Evolutionary conservation across 1,140 invertebrate species (phyloP), one percentile per base, ranked within the genome.

Genomic region (Platyscapa corneri): DNA sequence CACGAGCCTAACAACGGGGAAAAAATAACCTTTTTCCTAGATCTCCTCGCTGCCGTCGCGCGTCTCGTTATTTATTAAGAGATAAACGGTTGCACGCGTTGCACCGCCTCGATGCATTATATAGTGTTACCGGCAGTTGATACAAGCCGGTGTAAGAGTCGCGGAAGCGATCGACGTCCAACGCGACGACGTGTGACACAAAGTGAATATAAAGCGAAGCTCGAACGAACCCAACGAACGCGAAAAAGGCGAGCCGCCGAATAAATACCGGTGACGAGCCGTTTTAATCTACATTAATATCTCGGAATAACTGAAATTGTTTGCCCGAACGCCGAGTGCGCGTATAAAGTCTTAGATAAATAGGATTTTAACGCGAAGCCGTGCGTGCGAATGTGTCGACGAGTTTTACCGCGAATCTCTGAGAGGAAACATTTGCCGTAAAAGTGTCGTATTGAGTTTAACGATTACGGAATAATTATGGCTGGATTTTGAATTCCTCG

Each of bases 11-110:
- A n/a, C n/a, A n/a, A n/a, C n/a, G n/a, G n/a, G n/a, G n/a, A n/a
- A n/a, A n/a, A n/a, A n/a, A n/a, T n/a, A n/a, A n/a, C n/a, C n/a
- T n/a, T n/a, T n/a, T n/a, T n/a, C n/a, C n/a, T n/a, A n/a, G n/a
- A n/a, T n/a, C n/a, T n/a, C n/a, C n/a, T n/a, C n/a, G n/a, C 76
- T 64, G 76, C 39, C 34, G 76, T 78, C n/a, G 42, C 39, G 23
- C 27, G 46, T 70, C 18, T 53, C 3, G 10, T 53, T 20, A 20
- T 53, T 7, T 53, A 53, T 53, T 53, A 53, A 53, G n/a, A 20
- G 2, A 53, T 16, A 53, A 53, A 53, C 49, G 2, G 49, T 53
- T 53, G 18, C 18, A 18, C 18, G n/a, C n/a, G n/a, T n/a, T n/a
- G n/a, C n/a, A n/a, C n/a, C n/a, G n/a, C n/a, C n/a, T n/a, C n/a